These are phyloP conservation scores for Pharmacophagus antenor DNA, from an alignment of 2,888 invertebrate genomes.

Conservation along the genomic window DNA sequence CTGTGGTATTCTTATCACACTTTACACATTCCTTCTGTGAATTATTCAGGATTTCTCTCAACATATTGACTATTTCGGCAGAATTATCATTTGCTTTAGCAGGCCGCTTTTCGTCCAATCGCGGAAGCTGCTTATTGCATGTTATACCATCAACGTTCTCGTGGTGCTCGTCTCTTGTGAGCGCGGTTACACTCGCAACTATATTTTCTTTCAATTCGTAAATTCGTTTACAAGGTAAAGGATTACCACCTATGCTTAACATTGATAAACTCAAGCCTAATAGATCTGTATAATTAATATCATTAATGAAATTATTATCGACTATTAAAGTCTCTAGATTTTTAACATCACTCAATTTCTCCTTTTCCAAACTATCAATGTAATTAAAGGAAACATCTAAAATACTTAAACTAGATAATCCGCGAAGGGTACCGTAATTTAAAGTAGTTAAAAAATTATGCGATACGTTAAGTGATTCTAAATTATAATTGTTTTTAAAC, in stretches of 20 bases:
- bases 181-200: constrained; percentile 41
- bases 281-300: constrained; percentile 49
- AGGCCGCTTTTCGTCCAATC: neutral
- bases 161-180: constrained; percentile 40
- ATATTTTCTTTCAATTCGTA: constrained; percentile 42
- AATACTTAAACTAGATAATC: constrained; percentile 45
- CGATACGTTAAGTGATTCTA: constrained; percentile 54
- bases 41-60: constrained; percentile 6
- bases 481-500: constrained; percentile 50
- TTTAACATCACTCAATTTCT: constrained; percentile 52
- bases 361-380: constrained; percentile 51
- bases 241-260: constrained; percentile 63
- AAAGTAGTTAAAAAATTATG: constrained; percentile 51
- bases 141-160: constrained; percentile 48
- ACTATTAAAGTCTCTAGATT: constrained; percentile 48
- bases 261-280: constrained; percentile 41
- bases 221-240: constrained; percentile 52
- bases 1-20: neutral
- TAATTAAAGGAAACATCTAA: constrained; percentile 59
- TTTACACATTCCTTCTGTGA: neutral
- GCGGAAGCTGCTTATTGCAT: constrained; percentile 35
- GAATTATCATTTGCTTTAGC: neutral
- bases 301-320: constrained; percentile 55
- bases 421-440: constrained; percentile 56
- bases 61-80: neutral